Conservation (phyloP, 2,888 invertebrate species). For the Diabrotica balteata region DNA sequence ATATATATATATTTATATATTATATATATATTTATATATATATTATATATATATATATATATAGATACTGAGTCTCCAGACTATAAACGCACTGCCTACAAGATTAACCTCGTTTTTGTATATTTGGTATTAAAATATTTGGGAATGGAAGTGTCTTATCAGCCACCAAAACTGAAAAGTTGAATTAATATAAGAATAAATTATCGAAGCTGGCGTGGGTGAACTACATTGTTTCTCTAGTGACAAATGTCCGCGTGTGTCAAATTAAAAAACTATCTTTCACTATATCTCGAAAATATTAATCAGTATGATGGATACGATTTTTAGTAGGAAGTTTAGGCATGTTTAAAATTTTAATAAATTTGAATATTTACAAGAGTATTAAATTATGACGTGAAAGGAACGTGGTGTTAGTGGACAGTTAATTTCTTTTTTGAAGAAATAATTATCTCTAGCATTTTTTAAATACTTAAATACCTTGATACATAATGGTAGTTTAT, state of each 20-base stretch:
- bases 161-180: not conserved
- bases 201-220: constrained; percentile 2
- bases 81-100: not conserved
- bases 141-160: not conserved
- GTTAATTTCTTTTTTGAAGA: too few relatives aligned
- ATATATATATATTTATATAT: too few relatives aligned
- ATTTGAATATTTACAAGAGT: too few relatives aligned
- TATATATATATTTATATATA: too few relatives aligned
- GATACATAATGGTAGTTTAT: too few relatives aligned
- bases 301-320: not conserved
- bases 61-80: too few relatives aligned
- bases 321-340: not conserved
- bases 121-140: constrained; percentile 2
- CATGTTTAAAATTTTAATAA: too few relatives aligned
- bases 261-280: not conserved
- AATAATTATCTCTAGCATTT: too few relatives aligned
- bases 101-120: constrained; percentile 10
- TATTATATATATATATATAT: too few relatives aligned
- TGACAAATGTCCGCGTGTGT: constrained; percentile 5
- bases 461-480: too few relatives aligned
- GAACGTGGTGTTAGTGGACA: too few relatives aligned
- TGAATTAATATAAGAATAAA: constrained; percentile 4
- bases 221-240: constrained; percentile 4
- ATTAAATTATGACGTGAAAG: too few relatives aligned
- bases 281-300: not conserved